phyloP scores from a whole-genome alignment of 2,888 invertebrate genomes.

The Tinea trinotella region DNA sequence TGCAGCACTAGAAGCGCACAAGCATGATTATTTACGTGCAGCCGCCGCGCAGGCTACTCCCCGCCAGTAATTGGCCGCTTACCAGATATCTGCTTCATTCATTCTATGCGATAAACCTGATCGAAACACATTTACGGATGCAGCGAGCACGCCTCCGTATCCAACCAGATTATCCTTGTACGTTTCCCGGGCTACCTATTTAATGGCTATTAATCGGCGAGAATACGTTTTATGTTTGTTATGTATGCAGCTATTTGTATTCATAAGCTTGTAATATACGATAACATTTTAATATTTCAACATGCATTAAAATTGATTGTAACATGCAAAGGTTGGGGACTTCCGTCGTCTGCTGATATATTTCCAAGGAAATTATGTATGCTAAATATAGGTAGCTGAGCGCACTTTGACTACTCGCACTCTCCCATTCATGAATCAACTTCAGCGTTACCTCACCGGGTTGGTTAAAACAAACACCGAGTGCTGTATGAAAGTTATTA shows the following conservation, averaged over 20 bases:
- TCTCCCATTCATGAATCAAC: constrained; percentile 71
- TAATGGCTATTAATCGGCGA: background rate
- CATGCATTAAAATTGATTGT: constrained; percentile 21
- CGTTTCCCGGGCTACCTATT: background rate
- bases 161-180: constrained; percentile 31
- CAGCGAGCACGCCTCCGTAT: constrained; percentile 35
- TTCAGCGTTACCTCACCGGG: constrained; percentile 64
- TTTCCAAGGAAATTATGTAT: constrained; percentile 56
- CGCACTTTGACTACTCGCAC: constrained; percentile 41
- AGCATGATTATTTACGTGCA: constrained; percentile 59
- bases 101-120: constrained; percentile 59
- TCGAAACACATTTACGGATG: constrained; percentile 32
- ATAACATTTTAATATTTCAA: background rate
- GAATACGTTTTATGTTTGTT: background rate
- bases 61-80: constrained; percentile 58
- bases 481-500: constrained; percentile 53
- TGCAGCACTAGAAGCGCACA: constrained; percentile 59
- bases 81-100: constrained; percentile 64
- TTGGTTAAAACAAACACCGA: constrained; percentile 58
- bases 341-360: constrained; percentile 56
- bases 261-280: constrained; percentile 1
- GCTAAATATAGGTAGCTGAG: constrained; percentile 53
- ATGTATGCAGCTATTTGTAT: background rate
- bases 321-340: constrained; percentile 43
- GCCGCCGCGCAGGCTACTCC: constrained; percentile 43